These are phyloP conservation scores for Cecropterus lyciades DNA, from an alignment of 1,140 invertebrate genomes.

Conservation along the genomic window DNA sequence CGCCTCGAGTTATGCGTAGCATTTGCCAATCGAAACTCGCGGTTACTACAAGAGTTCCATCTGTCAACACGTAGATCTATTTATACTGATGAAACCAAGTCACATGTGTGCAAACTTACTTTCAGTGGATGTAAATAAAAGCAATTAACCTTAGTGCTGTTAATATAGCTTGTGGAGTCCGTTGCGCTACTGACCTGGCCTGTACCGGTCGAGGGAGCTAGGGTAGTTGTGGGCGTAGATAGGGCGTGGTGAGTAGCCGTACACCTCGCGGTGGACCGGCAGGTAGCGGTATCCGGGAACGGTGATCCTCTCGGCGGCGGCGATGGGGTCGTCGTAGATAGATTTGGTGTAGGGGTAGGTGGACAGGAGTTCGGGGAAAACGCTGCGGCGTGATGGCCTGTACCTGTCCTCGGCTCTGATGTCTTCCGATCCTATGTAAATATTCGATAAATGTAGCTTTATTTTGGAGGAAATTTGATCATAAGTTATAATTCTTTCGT, in stretches of 20 bases:
- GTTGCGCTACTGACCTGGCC: constrained; percentile 90
- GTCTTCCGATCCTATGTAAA: constrained; percentile 91
- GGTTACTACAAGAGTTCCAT: constrained; percentile 39
- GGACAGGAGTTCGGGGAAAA: constrained; percentile 88
- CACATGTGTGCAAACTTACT: constrained; percentile 22
- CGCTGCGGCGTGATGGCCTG: constrained; percentile 87
- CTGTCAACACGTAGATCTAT: constrained; percentile 39
- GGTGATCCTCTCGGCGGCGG: constrained; percentile 91
- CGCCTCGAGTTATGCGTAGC: constrained; percentile 36
- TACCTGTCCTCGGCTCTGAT: constrained; percentile 93
- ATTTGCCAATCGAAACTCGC: constrained; percentile 39
- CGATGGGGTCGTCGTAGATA: constrained; percentile 92
- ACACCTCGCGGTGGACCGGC: constrained; percentile 94
- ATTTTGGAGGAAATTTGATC: no score
- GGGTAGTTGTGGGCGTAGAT: constrained; percentile 94
- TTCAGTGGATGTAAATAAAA: constrained; percentile 29
- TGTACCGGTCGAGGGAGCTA: constrained; percentile 89
- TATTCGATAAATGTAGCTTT: background rate
- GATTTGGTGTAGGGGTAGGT: constrained; percentile 89
- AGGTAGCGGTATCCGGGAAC: constrained; percentile 94
- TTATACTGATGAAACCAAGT: constrained; percentile 30
- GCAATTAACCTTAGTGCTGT: constrained; percentile 19
- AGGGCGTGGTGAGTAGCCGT: constrained; percentile 93
- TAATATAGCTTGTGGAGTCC: constrained; percentile 15
- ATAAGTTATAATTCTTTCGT: no score